A percentile compares a stretch with the other conserved stretches of the same genome.
Evolutionary conservation across 92 coral and sea anemone species (phyloP).

Genomic region (Palythoa grandis): DNA sequence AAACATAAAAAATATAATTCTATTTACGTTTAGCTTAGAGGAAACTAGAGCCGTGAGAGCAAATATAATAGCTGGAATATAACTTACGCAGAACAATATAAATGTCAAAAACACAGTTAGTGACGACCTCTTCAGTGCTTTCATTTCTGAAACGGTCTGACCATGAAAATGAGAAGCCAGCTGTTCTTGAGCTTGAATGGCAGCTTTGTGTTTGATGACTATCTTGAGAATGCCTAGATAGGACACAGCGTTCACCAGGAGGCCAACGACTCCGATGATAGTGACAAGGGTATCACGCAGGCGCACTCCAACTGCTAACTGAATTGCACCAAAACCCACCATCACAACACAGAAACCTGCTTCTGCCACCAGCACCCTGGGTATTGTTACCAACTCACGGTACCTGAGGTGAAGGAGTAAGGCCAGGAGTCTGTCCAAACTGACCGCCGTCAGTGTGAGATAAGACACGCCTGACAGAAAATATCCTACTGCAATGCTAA

Average conservation of each 20-base stretch:
- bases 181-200: neutral
- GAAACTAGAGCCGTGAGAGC: neutral
- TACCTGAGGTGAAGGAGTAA: conserved; percentile 26
- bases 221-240: neutral
- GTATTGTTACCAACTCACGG: conserved; percentile 13
- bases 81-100: neutral
- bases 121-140: neutral
- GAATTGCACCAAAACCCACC: neutral
- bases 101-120: neutral
- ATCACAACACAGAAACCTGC: neutral
- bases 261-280: neutral
- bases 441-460: conserved; percentile 21
- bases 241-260: neutral
- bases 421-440: conserved; percentile 22
- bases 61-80: neutral
- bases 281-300: conserved; percentile 1
- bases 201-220: neutral
- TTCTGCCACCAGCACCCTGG: neutral
- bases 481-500: neutral
- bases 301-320: neutral
- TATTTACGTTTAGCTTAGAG: neutral
- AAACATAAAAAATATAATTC: conserved; percentile 21
- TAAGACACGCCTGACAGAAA: conserved; percentile 15
- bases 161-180: conserved; percentile 1
- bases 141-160: neutral